Conservation (phyloP, 2,797 vertebrate species). For the Manis javanica region DNA sequence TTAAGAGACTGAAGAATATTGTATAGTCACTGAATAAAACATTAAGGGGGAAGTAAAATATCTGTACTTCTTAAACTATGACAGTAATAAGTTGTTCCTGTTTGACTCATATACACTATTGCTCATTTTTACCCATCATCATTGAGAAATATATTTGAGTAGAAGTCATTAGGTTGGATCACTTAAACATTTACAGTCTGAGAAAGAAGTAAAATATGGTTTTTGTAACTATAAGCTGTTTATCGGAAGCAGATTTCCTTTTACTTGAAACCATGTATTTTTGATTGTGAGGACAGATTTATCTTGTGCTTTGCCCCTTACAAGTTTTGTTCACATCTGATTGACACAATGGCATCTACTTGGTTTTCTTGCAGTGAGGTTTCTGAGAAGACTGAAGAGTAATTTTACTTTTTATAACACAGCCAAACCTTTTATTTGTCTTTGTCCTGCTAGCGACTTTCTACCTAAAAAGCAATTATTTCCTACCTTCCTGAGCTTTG, state of each 20-base stretch:
- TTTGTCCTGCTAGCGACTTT: background rate
- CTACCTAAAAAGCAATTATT: background rate
- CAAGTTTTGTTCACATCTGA: background rate
- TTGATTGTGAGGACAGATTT: slow-evolving; percentile 19
- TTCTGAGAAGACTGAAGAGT: slow-evolving; percentile 14
- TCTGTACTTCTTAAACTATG: background rate
- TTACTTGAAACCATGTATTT: background rate
- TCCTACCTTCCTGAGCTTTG: background rate
- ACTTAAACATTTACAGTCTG: background rate
- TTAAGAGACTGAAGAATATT: slow-evolving; percentile 5
- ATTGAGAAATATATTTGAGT: slow-evolving; percentile 21
- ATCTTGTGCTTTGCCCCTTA: background rate
- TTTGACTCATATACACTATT: background rate
- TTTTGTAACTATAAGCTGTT: background rate
- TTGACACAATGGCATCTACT: background rate
- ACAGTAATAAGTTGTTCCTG: background rate
- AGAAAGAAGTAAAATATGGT: background rate
- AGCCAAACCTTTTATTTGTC: slow-evolving; percentile 17
- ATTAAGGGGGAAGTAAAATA: slow-evolving; percentile 40
- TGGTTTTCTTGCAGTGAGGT: slow-evolving; percentile 49
- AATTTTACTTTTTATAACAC: slow-evolving; percentile 45
- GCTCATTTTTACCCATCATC: background rate
- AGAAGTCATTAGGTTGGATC: background rate
- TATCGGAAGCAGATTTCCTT: fast-evolving
- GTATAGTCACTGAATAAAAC: slow-evolving; percentile 22